Percentiles rank a stretch among this genome's conserved stretches.
Conservation (phyloP, 1,140 invertebrate species). For the Nasonia giraulti region DNA sequence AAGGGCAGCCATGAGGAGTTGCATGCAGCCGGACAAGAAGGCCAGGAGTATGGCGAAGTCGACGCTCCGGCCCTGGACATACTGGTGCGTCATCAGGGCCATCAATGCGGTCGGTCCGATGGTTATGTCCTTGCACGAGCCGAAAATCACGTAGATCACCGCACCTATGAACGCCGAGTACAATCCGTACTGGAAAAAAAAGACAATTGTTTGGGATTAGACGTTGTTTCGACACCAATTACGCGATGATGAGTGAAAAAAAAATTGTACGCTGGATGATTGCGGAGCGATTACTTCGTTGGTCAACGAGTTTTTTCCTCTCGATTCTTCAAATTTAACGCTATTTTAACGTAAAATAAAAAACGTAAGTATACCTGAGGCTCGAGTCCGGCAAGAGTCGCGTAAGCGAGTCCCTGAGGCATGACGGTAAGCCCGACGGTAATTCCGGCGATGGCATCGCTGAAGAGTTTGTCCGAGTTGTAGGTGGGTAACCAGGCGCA, state of each 20-base stretch:
- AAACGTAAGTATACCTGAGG: slow-evolving; percentile 79
- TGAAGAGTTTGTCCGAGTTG: slow-evolving; percentile 81
- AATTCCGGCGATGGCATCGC: slow-evolving; percentile 87
- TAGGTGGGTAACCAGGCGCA: slow-evolving; percentile 83
- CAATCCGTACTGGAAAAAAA: slow-evolving; percentile 83
- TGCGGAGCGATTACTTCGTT: background rate
- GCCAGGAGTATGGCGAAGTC: slow-evolving; percentile 90
- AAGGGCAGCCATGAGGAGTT: slow-evolving; percentile 88
- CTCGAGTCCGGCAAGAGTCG: slow-evolving; percentile 86
- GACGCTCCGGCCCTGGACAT: slow-evolving; percentile 79
- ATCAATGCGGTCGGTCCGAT: slow-evolving; percentile 91
- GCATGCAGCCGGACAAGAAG: slow-evolving; percentile 88
- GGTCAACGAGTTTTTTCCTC: no score
- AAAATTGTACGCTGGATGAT: background rate
- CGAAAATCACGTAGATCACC: slow-evolving; percentile 92
- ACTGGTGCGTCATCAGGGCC: slow-evolving; percentile 87
- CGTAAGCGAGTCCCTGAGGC: slow-evolving; percentile 92
- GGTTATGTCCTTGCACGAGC: slow-evolving; percentile 93
- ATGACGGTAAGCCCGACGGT: slow-evolving; percentile 92
- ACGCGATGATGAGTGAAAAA: background rate
- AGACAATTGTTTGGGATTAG: background rate
- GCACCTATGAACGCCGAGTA: slow-evolving; percentile 95
- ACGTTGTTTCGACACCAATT: background rate
- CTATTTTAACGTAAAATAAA: background rate
- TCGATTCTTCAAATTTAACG: no score